Evolutionary conservation across 2,113 vertebrate species (phyloP).

Genomic region (Aphelocoma coerulescens): DNA sequence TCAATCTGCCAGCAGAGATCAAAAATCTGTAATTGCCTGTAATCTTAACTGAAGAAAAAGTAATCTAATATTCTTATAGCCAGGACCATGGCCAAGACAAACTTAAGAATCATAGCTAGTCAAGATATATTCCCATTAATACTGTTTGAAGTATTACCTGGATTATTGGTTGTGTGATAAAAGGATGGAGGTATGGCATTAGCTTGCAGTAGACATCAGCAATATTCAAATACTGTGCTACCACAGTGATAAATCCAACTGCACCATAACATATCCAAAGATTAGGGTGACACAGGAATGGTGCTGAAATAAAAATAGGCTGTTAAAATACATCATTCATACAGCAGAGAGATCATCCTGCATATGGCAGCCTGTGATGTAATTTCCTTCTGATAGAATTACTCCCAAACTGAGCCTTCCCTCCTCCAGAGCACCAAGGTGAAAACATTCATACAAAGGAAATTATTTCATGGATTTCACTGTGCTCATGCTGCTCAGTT

Average conservation of each 20-base stretch:
- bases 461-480: neutral
- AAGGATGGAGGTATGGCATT: constrained; percentile 93
- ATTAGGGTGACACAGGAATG: constrained; percentile 96
- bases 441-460: neutral
- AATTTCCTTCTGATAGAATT: neutral
- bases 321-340: neutral
- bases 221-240: constrained; percentile 93
- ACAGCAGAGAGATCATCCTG: neutral
- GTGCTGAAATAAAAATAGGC: constrained; percentile 70
- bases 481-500: neutral
- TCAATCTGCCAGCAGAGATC: neutral
- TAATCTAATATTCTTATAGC: neutral
- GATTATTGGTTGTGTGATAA: constrained; percentile 94
- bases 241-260: constrained; percentile 94
- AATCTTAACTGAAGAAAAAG: neutral
- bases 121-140: neutral
- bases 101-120: neutral
- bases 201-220: constrained; percentile 98
- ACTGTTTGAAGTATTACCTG: constrained; percentile 76
- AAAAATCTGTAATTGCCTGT: neutral
- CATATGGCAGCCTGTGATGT: neutral
- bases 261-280: constrained; percentile 97
- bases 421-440: neutral
- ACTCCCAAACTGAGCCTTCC: neutral
- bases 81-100: neutral